A percentile compares a stretch with the other conserved stretches of the same genome.
Evolutionary conservation across 2,797 vertebrate species (phyloP).

Genomic region (Trachurus trachurus): DNA sequence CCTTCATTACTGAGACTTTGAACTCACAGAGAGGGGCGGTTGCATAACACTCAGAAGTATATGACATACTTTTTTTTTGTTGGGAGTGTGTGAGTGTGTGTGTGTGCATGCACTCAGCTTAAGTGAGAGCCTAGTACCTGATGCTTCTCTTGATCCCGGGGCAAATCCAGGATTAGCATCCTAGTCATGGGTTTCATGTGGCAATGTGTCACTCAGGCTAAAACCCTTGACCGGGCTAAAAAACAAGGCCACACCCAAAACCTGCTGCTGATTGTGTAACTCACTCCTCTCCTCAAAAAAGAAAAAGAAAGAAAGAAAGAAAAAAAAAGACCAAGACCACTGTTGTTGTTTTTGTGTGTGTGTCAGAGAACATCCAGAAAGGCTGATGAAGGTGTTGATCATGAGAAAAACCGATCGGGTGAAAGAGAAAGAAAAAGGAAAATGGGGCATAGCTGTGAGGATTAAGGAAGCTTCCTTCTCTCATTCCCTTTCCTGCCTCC

Average conservation of each 20-base stretch:
- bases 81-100: slow-evolving; percentile 2
- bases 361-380: background rate
- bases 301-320: slow-evolving; percentile 7
- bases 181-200: slow-evolving; percentile 67
- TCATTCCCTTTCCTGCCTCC: too few relatives aligned
- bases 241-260: slow-evolving; percentile 42
- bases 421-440: slow-evolving; percentile 3
- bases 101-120: slow-evolving; percentile 22
- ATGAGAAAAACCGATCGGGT: background rate
- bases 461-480: background rate
- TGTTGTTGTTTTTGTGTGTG: background rate
- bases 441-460: slow-evolving; percentile 16
- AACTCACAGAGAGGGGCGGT: slow-evolving; percentile 64
- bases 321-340: background rate
- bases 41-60: slow-evolving; percentile 68
- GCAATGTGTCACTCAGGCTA: slow-evolving; percentile 55
- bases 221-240: slow-evolving; percentile 31
- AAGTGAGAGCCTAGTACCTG: slow-evolving; percentile 55
- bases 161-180: slow-evolving; percentile 76
- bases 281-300: too few relatives aligned
- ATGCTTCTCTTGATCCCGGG: slow-evolving; percentile 62
- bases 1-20: slow-evolving; percentile 48
- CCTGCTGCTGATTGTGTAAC: slow-evolving; percentile 10
- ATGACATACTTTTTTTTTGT: slow-evolving; percentile 72
- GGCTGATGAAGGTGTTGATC: background rate